These are phyloP conservation scores for Tetrao urogallus DNA, from an alignment of 2,113 vertebrate species.

Conservation along the genomic window DNA sequence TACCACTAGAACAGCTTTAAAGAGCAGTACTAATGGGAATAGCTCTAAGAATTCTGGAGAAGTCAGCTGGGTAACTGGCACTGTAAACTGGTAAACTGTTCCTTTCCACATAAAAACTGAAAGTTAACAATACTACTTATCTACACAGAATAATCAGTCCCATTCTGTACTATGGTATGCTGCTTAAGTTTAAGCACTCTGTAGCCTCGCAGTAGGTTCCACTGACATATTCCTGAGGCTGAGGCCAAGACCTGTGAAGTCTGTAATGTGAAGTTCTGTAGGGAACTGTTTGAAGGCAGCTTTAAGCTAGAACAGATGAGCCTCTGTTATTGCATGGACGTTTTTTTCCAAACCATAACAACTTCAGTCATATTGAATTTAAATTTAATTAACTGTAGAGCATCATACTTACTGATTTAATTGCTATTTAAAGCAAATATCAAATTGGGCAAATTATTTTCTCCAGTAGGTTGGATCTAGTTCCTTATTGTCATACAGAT, in stretches of 20 bases:
- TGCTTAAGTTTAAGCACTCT: slow-evolving; percentile 10
- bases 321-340: neutral
- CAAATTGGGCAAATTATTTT: neutral
- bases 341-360: neutral
- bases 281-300: slow-evolving; percentile 5
- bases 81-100: neutral
- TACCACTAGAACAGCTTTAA: slow-evolving; percentile 55
- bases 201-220: slow-evolving; percentile 30
- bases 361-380: neutral
- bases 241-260: slow-evolving; percentile 17
- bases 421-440: neutral
- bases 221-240: slow-evolving; percentile 48
- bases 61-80: neutral
- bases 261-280: neutral
- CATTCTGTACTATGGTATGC: neutral
- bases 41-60: neutral
- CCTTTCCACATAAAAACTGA: neutral
- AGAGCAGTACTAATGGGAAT: slow-evolving; percentile 35
- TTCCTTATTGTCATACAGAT: neutral
- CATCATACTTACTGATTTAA: neutral
- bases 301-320: neutral
- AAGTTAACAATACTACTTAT: neutral
- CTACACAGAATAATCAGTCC: slow-evolving; percentile 9
- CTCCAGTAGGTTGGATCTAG: neutral
- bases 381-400: neutral